A percentile compares a stretch with the other conserved stretches of the same genome.
Conservation (phyloP, 1,140 invertebrate genomes). For the Paracyclopina nana region DNA sequence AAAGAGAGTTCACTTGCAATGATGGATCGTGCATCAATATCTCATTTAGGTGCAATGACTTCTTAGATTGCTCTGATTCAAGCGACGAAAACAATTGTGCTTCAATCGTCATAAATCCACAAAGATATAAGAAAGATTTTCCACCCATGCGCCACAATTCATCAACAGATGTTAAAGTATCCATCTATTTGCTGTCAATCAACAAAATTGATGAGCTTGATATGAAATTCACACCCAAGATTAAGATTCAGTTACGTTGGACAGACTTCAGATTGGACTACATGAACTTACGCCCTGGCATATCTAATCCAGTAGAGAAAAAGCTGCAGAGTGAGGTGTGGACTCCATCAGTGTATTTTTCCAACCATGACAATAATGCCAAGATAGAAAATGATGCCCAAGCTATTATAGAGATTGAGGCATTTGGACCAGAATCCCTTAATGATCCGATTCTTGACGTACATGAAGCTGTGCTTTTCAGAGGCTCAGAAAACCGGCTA, state of each 20-base stretch:
- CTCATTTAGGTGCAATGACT: not conserved
- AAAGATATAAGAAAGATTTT: no score
- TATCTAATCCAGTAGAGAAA: not conserved
- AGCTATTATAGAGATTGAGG: not conserved
- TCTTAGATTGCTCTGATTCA: not conserved
- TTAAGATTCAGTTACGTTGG: not conserved
- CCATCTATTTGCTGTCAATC: not conserved
- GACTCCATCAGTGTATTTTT: not conserved
- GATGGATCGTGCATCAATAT: not conserved
- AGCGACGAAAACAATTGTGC: not conserved
- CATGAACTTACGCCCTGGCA: not conserved
- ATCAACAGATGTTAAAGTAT: not conserved
- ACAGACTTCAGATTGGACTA: not conserved
- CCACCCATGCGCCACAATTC: not conserved
- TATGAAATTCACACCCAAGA: not conserved
- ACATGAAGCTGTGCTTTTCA: not conserved
- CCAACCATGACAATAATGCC: not conserved
- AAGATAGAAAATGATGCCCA: no score
- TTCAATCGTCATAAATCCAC: no score
- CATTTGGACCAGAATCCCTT: not conserved
- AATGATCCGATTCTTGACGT: not conserved
- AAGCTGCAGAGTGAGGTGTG: not conserved
- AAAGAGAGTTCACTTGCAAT: not conserved
- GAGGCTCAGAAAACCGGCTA: not conserved
- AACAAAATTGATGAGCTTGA: not conserved